A percentile compares a stretch with the other conserved stretches of the same genome.
Evolutionary conservation across 2,888 invertebrate genomes (phyloP).

Genomic region (Acrobeloides nanus): DNA sequence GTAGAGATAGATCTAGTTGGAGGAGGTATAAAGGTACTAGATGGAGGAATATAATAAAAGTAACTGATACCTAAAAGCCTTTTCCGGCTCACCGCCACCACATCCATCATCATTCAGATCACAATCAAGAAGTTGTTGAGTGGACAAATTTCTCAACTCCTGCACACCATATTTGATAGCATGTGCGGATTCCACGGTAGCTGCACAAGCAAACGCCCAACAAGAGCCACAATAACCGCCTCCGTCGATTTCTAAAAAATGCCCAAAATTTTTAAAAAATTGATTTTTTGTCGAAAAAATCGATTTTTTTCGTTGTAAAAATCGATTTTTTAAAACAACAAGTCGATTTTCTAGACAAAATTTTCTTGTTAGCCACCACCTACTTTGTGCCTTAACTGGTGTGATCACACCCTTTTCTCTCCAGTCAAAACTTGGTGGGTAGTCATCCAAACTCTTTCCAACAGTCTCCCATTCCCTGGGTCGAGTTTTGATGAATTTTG

Average conservation of each 20-base stretch:
- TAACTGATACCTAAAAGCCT: constrained; percentile 56
- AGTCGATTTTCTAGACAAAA: too few species aligned
- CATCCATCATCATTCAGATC: constrained; percentile 56
- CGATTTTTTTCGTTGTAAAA: too few species aligned
- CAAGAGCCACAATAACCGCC: constrained; percentile 50
- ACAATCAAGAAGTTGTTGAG: constrained; percentile 50
- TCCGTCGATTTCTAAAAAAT: too few species aligned
- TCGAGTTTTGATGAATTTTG: constrained; percentile 32
- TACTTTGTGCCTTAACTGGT: constrained; percentile 49
- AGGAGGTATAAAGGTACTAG: too few species aligned
- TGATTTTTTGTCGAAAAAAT: too few species aligned
- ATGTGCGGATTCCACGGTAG: constrained; percentile 49
- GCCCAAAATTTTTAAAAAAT: too few species aligned
- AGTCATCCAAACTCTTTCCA: too few species aligned
- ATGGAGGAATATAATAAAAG: too few species aligned
- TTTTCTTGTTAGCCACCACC: too few species aligned
- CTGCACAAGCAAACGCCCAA: constrained; percentile 52
- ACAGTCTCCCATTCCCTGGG: too few species aligned
- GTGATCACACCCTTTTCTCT: constrained; percentile 48
- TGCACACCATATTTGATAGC: constrained; percentile 40
- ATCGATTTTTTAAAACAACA: too few species aligned
- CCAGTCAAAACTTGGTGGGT: constrained; percentile 49
- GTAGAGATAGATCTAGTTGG: too few species aligned
- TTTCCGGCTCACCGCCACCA: constrained; percentile 57
- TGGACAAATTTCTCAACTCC: constrained; percentile 29